Evolutionary conservation across 2,888 invertebrate species (phyloP), one percentile per base, ranked within the genome.

Genomic region (Pollenia labialis): DNA sequence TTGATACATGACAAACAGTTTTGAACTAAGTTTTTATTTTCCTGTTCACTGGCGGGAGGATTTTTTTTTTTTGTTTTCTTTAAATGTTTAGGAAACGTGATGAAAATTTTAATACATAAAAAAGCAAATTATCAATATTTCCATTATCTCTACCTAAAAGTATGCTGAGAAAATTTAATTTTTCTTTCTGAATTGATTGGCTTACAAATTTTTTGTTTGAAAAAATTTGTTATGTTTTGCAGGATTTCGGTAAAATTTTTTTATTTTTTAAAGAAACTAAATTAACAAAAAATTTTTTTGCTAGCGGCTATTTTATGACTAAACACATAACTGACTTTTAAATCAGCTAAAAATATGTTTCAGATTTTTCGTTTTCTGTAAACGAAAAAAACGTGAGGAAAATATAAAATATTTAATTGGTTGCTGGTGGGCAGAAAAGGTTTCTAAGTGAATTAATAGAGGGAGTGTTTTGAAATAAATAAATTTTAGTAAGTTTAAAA

Each of bases 21-120:
- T 62, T 44, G 16, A 52, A 52, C 14, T 8, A 52, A 14, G n/a
- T n/a, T 32, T 32, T 32, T 6, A 52, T 42, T 42, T n/a, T 62
- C 9, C 4, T 11, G 46, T 46, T 66, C 14, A 46, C 4, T 12
- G 6, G 1, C 9, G 48, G 8, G 8, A 23, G 48, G 7, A 1
- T 23, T 6, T 23, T 16, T 48, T 18, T 32, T 42, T 42, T 66
- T 32, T 3, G 23, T 64, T 44, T 40, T 23, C 32, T 18, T 32
- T 44, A 52, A 42, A 56, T 64, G 7, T 44, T 58, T 58, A 40
- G 54, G 40, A 68, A 71, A 76, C 75, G 69, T 76, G 54, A 54
- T 52, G 44, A 18, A 82, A 82, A 76, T 81, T 50, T 44, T 18
- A 44, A 76, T 18, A 32, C 32, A 32, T 42, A 66, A 76, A 66